A percentile compares a stretch with the other conserved stretches of the same genome.
These are phyloP conservation scores for Promerops cafer DNA, from an alignment of 2,113 vertebrate genomes.

Conservation along the genomic window DNA sequence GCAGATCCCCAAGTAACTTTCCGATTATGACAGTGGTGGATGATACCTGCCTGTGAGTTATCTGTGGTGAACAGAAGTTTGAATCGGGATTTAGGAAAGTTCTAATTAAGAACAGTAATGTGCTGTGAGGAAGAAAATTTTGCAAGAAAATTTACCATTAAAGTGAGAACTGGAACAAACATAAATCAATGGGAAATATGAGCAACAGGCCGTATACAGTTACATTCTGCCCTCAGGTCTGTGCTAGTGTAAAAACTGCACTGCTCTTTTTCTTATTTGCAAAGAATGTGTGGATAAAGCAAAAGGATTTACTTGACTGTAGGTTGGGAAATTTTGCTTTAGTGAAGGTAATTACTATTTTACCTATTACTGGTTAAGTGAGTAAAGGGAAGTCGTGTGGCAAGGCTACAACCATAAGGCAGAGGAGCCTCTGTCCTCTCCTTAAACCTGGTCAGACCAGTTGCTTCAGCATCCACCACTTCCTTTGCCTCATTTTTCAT, in stretches of 20 bases:
- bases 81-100: background rate
- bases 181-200: background rate
- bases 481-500: background rate
- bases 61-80: background rate
- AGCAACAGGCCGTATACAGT: fast-evolving
- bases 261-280: background rate
- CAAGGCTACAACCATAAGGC: background rate
- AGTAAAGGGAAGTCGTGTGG: background rate
- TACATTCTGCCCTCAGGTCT: background rate
- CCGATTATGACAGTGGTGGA: background rate
- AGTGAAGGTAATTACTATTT: background rate
- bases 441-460: background rate
- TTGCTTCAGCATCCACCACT: background rate
- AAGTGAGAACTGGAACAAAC: background rate
- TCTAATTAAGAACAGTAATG: background rate
- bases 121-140: background rate
- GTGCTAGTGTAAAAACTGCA: background rate
- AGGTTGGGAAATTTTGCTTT: background rate
- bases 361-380: background rate
- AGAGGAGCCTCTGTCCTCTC: background rate
- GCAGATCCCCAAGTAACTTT: background rate
- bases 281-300: background rate
- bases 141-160: background rate
- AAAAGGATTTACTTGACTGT: background rate
- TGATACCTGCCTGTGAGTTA: background rate